Evolutionary conservation across 1,140 invertebrate species (phyloP), one percentile per base, ranked within the genome.

Genomic region (Platyscapa corneri): DNA sequence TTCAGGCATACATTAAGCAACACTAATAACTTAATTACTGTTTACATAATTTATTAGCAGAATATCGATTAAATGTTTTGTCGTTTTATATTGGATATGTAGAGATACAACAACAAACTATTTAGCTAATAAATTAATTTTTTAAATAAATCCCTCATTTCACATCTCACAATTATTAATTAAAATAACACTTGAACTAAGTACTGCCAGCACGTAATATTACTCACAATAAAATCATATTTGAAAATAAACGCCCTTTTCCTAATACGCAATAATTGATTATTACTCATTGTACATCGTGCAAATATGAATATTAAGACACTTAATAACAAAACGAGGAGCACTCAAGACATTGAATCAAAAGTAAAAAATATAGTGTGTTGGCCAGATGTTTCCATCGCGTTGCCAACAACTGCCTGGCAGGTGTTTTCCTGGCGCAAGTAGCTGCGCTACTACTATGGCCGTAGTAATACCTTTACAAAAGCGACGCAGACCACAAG

Each of bases 351-450:
- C 49, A 53, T 53, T 2, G 49, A 53, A 53, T 53, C 10, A 14
- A 53, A 53, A 18, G 49, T 18, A 18, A 53, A 46, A 12, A 46
- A 12, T 12, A 46, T 5, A 46, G 42, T 18, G 49, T 18, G 18
- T 14, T 2, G 23, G n/a, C 49, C 75, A n/a, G 60, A 46, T 81
- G 76, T 84, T 81, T 86, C 60, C 72, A 86, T 77, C 49, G 83
- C 87, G 89, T 88, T 86, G 87, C 84, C 83, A 88, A 87, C 84
- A 81, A 72, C 74, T 85, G 86, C 39, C 80, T 74, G 86, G 84
- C 84, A 86, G 81, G 82, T 87, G 86, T 85, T 78, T 60, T 67
- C 34, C 56, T 81, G 82, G 82, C 74, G 56, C 72, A 34, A 60
- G 56, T 53, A 30, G 27, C 56, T 37, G 74, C 82, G 82, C 49